phyloP scores from a whole-genome alignment of 2,113 vertebrate genomes.

The Scartelaos histophorus region DNA sequence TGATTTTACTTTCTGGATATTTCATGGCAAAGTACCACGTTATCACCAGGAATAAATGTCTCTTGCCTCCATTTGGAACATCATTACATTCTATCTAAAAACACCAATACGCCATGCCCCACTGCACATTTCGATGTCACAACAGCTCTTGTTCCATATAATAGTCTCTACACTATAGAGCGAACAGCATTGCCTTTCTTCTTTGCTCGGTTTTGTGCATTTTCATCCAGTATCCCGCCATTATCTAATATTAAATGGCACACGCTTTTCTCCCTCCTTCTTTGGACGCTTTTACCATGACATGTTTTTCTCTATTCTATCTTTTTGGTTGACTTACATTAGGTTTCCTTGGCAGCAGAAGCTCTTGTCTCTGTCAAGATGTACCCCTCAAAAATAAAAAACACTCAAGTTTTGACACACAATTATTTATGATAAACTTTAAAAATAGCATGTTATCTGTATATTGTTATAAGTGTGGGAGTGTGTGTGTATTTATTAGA shows the following conservation, averaged over 20 bases:
- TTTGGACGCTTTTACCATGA: background rate
- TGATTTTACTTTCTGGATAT: no score
- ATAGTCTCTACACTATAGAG: background rate
- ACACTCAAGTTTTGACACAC: background rate
- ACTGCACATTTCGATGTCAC: no score
- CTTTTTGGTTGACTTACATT: background rate
- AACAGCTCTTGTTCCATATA: background rate
- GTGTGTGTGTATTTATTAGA: no score
- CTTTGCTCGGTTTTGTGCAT: background rate
- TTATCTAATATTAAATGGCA: background rate
- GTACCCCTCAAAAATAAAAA: background rate
- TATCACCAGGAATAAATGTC: no score
- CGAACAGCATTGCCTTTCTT: no score
- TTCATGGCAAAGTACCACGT: no score
- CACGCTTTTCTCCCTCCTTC: background rate
- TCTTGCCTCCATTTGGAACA: no score
- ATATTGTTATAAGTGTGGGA: no score
- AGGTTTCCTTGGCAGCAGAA: slow-evolving; percentile 2
- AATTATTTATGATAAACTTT: background rate
- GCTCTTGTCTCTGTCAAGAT: background rate
- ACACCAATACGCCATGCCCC: no score
- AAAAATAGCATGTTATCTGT: background rate
- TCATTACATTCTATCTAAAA: no score
- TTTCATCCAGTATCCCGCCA: background rate
- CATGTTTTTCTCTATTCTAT: background rate